Base-by-base conservation (phyloP, 2,888 invertebrate genomes). In the Copidosoma aretas region DNA sequence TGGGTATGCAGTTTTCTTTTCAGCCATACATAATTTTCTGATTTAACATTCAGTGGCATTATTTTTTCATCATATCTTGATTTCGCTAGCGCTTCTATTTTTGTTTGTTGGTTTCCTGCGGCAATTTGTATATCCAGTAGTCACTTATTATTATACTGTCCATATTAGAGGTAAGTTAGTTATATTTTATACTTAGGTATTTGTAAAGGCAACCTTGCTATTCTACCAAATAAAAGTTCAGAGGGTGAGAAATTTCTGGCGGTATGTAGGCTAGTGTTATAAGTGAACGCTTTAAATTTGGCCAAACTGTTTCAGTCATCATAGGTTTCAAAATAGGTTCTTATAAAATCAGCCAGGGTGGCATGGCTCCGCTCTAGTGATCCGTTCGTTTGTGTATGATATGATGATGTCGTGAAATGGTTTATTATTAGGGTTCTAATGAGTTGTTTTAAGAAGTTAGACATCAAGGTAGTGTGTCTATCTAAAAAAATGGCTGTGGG, bases 401-500 rank as follows among this genome's bases (percentile, higher is more conserved):
- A 49, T 49, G 17, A 4, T 49, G 10, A 49, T 10, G 49, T 49
- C 3, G 49, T n/a, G 2, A 8, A 4, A 15, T 49, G 49, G 4
- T 49, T 19, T 3, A 8, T 32, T 8, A 5, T 32, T 32, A 32
- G 32, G 8, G 8, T 8, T 32, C 32, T 8, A 32, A 49, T n/a
- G 15, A 15, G 15, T 49, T n/a, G 19, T n/a, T 15, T 32, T 5
- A n/a, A 4, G 3, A 49, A 32, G 8, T 32, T 32, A 5, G 32
- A 32, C 32, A 5, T 32, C 3, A 32, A 8, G 3, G 32, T 32
- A 15, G 15, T 10, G 10, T n/a, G 49, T 22, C 61, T 32, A 10
- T 67, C 56, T 17, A 57, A 67, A n/a, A 61, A 22, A 17, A 67
- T 60, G 3, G 57, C 56, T 15, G 24, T 17, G 0, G 54, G 60